Conservation (phyloP, 23 tunicate species). For the Trididemnum nubilum region DNA sequence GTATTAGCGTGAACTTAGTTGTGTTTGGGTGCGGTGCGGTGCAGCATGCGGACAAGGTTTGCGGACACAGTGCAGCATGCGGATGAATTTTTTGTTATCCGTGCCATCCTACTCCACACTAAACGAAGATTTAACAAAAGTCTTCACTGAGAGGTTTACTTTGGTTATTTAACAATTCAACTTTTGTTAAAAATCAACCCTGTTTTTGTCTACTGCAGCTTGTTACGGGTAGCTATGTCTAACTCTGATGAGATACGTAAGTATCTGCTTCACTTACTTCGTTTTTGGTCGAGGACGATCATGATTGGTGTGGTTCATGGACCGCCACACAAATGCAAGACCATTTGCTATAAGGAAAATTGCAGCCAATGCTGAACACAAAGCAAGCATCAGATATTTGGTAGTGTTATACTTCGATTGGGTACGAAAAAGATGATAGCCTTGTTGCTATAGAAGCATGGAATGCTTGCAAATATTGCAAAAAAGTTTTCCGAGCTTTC, state of each 20-base stretch:
- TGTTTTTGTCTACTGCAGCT: not conserved
- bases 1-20: too few relatives aligned
- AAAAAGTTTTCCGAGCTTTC: slow-evolving; percentile 18
- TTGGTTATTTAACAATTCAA: not conserved
- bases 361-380: not conserved
- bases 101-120: too few relatives aligned
- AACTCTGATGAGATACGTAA: not conserved
- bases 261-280: not conserved
- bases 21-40: too few relatives aligned
- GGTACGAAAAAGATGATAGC: not conserved
- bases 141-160: not conserved
- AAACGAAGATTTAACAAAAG: too few relatives aligned
- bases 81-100: too few relatives aligned
- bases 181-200: not conserved
- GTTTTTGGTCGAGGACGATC: not conserved
- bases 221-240: too few relatives aligned
- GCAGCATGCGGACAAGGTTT: too few relatives aligned
- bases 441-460: slow-evolving; percentile 1
- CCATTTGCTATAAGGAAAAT: not conserved
- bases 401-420: not conserved
- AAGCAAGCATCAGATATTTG: not conserved
- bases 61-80: too few relatives aligned
- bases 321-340: not conserved
- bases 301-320: not conserved
- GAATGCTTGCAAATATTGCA: slow-evolving; percentile 17